phyloP scores from a whole-genome alignment of 2,888 invertebrate species.

The Patella caerulea region DNA sequence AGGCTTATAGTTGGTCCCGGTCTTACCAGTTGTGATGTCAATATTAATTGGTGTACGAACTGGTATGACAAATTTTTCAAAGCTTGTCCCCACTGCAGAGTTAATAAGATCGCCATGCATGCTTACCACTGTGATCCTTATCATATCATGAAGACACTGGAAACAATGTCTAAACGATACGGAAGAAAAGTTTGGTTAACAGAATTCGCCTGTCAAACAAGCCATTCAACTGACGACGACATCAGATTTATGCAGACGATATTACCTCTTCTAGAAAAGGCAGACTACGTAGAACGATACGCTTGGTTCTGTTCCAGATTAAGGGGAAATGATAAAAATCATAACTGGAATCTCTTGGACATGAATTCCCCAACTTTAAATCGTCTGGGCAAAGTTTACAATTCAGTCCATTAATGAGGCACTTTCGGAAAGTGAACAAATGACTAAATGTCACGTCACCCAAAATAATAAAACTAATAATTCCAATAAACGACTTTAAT shows the following conservation, averaged over 20 bases:
- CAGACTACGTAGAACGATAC: constrained; percentile 35
- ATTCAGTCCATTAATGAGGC: constrained; percentile 21
- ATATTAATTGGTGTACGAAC: constrained; percentile 30
- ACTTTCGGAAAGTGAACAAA: too few relatives aligned
- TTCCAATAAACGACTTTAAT: too few relatives aligned
- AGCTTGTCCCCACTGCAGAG: constrained; percentile 40
- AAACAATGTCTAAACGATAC: constrained; percentile 37
- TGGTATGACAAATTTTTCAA: constrained; percentile 50
- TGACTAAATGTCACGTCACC: too few relatives aligned
- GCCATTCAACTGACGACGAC: constrained; percentile 27
- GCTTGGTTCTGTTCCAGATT: constrained; percentile 38
- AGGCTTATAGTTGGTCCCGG: constrained; percentile 45
- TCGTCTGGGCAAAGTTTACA: constrained; percentile 36
- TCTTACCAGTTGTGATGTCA: neutral
- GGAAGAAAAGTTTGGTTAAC: constrained; percentile 45
- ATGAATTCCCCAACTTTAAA: constrained; percentile 24
- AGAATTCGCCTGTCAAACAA: constrained; percentile 42
- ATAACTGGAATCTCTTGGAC: constrained; percentile 32
- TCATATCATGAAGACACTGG: constrained; percentile 33
- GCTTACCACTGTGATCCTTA: constrained; percentile 40
- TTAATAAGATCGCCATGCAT: constrained; percentile 51
- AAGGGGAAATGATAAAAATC: constrained; percentile 13
- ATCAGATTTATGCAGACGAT: constrained; percentile 37
- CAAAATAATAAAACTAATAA: too few relatives aligned
- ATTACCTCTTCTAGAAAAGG: constrained; percentile 38